Conservation (phyloP, 2,888 invertebrate species). For the Troilus luridus region DNA sequence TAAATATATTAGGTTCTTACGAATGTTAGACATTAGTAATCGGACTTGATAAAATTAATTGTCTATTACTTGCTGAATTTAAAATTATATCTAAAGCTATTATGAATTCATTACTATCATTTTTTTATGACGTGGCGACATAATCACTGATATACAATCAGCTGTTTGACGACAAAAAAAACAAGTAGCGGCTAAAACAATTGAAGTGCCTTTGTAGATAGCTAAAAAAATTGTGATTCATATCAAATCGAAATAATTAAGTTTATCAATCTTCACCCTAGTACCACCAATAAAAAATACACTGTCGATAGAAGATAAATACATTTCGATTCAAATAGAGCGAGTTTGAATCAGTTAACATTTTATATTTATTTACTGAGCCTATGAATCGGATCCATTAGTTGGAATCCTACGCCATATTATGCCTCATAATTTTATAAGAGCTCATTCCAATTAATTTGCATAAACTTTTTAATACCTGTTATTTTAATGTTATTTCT, state of each 20-base stretch:
- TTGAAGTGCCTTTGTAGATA: too few species aligned
- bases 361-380: background rate
- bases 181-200: background rate
- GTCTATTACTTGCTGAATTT: too few species aligned
- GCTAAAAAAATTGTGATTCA: background rate
- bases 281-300: background rate
- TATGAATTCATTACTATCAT: too few species aligned
- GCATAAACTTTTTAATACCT: conserved; percentile 8
- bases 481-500: background rate
- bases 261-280: background rate
- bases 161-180: background rate
- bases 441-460: background rate
- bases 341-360: background rate
- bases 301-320: background rate
- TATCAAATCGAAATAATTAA: background rate
- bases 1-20: too few species aligned
- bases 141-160: background rate
- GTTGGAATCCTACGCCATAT: background rate
- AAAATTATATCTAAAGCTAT: too few species aligned
- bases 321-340: background rate
- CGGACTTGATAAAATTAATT: too few species aligned
- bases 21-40: too few species aligned
- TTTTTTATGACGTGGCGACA: background rate
- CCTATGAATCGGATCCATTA: background rate
- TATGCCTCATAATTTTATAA: background rate